Conservation (phyloP, 2,113 vertebrate species). For the Charina bottae region DNA sequence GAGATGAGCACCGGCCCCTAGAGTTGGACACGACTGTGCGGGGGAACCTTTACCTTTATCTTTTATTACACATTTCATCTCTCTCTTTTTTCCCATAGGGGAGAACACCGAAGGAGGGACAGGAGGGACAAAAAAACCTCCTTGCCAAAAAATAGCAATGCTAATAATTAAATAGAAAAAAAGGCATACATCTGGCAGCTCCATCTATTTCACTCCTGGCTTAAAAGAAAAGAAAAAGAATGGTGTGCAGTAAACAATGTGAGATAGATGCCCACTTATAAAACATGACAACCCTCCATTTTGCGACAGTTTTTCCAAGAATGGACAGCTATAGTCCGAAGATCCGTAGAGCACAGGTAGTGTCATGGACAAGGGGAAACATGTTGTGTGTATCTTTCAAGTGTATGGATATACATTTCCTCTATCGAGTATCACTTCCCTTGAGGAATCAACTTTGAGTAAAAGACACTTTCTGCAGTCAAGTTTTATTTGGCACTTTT, state of each 20-base stretch:
- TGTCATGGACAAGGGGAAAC: background rate
- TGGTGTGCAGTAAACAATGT: too few relatives aligned
- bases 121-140: background rate
- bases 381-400: background rate
- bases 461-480: conserved; percentile 14
- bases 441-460: conserved; percentile 5
- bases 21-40: too few relatives aligned
- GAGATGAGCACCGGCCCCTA: too few relatives aligned
- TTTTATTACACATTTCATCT: conserved; percentile 10
- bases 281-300: background rate
- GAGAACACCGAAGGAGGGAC: background rate
- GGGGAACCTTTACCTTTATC: too few relatives aligned
- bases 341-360: background rate
- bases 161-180: background rate
- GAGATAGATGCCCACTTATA: background rate
- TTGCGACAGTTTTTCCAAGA: background rate
- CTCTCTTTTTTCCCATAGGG: background rate
- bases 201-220: background rate
- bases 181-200: background rate
- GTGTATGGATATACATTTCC: background rate
- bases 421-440: background rate
- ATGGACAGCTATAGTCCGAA: background rate
- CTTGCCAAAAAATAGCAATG: conserved; percentile 9
- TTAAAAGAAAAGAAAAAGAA: background rate
- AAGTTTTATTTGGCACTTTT: conserved; percentile 5